These are phyloP conservation scores for Ophion ellenae DNA, from an alignment of 2,888 invertebrate genomes.

Conservation along the genomic window DNA sequence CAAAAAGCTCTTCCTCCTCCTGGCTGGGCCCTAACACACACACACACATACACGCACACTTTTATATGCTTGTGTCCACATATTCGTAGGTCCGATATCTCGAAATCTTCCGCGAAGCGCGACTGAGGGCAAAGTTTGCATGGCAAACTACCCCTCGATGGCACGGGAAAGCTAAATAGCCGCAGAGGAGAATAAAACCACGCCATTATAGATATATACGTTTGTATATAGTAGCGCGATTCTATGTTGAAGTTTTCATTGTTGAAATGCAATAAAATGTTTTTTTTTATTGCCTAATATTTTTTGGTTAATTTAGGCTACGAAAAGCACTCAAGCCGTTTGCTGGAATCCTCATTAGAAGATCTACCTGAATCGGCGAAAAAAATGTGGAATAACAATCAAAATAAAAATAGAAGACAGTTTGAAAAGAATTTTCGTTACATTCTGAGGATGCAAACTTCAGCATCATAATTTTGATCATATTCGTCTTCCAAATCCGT, in stretches of 20 bases:
- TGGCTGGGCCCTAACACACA: slow-evolving; percentile 19
- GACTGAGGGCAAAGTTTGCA: slow-evolving; percentile 55
- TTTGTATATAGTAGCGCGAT: background rate
- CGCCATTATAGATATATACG: background rate
- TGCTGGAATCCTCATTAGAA: too few species aligned
- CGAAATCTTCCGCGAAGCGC: slow-evolving; percentile 18
- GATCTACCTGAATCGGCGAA: too few species aligned
- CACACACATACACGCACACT: slow-evolving; percentile 12
- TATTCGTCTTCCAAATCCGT: too few species aligned
- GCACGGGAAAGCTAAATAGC: slow-evolving; percentile 54
- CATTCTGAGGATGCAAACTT: too few species aligned
- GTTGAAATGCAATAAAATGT: background rate
- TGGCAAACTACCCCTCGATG: slow-evolving; percentile 29
- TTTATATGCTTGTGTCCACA: background rate
- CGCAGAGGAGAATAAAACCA: slow-evolving; percentile 11
- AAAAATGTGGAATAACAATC: too few species aligned
- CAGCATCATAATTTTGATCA: too few species aligned
- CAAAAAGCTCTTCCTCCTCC: slow-evolving; percentile 68
- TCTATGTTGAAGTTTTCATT: background rate
- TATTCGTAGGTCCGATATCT: background rate
- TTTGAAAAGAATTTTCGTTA: too few species aligned
- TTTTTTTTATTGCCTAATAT: too few species aligned
- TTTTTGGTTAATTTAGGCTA: too few species aligned
- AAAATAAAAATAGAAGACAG: too few species aligned
- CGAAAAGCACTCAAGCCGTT: too few species aligned